These are phyloP conservation scores for Bungarus multicinctus DNA, from an alignment of 2,113 vertebrate genomes.

Conservation along the genomic window DNA sequence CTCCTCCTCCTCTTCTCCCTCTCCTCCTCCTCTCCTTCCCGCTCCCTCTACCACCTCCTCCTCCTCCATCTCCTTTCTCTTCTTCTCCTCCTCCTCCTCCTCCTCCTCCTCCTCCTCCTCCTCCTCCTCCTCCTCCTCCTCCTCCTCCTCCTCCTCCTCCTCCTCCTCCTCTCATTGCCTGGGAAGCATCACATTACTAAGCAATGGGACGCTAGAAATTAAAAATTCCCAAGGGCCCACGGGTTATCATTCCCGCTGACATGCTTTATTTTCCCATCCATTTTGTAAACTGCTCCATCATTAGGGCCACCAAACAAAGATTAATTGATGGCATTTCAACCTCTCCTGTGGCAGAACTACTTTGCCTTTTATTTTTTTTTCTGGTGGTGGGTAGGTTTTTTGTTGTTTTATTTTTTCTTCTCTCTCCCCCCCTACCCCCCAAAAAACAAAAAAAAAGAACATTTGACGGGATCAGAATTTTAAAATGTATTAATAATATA, in stretches of 20 bases:
- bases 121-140: no score
- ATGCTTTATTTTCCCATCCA: constrained; percentile 16
- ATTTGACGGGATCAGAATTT: constrained; percentile 39
- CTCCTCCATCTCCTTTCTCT: no score
- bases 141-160: no score
- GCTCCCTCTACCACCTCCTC: no score
- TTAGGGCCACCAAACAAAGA: constrained; percentile 17
- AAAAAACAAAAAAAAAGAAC: constrained; percentile 20
- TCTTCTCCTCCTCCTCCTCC: no score
- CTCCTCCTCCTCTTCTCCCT: accelerated
- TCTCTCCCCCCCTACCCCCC: no score
- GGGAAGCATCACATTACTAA: neutral
- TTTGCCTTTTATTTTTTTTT: neutral
- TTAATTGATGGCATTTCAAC: constrained; percentile 39
- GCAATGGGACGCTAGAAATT: neutral
- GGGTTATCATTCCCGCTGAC: neutral
- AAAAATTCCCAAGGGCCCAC: neutral
- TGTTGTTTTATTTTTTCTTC: no score
- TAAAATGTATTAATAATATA: constrained; percentile 47
- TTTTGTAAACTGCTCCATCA: neutral
- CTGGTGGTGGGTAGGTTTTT: no score
- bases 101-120: no score
- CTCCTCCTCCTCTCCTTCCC: no score
- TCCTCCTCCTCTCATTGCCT: neutral
- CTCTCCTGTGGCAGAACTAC: neutral